Evolutionary conservation across 2,888 invertebrate genomes (phyloP).

Genomic region (Nymphalis urticae): DNA sequence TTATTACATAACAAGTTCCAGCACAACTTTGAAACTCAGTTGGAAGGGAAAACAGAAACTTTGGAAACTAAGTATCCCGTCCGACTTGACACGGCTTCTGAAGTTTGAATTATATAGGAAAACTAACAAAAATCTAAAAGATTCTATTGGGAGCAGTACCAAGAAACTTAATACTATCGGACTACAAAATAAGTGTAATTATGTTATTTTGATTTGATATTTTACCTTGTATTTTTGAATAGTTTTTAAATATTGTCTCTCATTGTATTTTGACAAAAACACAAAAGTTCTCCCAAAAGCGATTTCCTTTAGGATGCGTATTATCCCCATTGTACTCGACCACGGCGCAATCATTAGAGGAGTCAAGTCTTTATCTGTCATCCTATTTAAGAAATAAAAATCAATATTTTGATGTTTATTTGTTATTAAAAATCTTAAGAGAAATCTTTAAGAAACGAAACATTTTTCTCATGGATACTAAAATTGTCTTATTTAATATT

Average conservation of each 20-base stretch:
- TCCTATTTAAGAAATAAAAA: slow-evolving; percentile 38
- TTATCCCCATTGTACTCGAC: slow-evolving; percentile 60
- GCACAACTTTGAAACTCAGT: too few relatives aligned
- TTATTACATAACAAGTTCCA: too few relatives aligned
- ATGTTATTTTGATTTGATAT: background rate
- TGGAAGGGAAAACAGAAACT: too few relatives aligned
- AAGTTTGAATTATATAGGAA: too few relatives aligned
- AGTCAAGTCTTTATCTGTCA: slow-evolving; percentile 36
- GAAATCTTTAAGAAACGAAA: too few relatives aligned
- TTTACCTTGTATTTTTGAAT: slow-evolving; percentile 62
- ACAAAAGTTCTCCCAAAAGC: slow-evolving; percentile 47
- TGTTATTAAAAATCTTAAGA: background rate
- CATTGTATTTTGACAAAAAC: slow-evolving; percentile 54
- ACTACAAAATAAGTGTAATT: background rate
- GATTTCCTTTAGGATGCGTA: slow-evolving; percentile 46
- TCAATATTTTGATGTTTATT: background rate
- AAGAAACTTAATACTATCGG: too few relatives aligned
- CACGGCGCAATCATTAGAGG: slow-evolving; percentile 57
- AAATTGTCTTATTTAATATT: too few relatives aligned
- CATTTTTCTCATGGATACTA: too few relatives aligned
- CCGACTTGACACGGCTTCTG: too few relatives aligned
- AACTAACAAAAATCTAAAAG: too few relatives aligned
- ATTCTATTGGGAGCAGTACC: too few relatives aligned
- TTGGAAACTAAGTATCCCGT: too few relatives aligned
- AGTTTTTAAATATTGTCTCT: slow-evolving; percentile 53